Evolutionary conservation across 2,113 vertebrate genomes (phyloP).

Genomic region (Gasterosteus aculeatus): DNA sequence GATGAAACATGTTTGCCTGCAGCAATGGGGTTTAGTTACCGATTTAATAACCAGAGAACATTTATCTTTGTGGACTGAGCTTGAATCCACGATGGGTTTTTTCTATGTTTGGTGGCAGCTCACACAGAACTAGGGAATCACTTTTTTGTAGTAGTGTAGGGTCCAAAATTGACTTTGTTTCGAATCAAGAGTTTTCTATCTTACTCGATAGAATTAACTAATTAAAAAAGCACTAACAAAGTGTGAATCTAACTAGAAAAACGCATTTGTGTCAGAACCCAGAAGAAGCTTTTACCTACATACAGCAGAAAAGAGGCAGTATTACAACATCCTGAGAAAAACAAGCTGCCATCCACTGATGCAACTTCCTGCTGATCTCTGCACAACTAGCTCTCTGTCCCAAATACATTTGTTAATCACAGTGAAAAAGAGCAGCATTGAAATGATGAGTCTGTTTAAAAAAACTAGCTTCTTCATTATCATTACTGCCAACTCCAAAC

Average conservation of each 20-base stretch:
- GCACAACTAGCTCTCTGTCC: conserved; percentile 27
- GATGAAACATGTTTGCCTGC: conserved; percentile 21
- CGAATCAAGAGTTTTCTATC: neutral
- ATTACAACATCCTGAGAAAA: conserved; percentile 43
- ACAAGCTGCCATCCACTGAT: conserved; percentile 34
- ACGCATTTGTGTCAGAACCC: neutral
- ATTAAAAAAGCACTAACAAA: neutral
- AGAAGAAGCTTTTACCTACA: neutral
- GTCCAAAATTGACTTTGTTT: neutral
- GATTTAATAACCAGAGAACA: conserved; percentile 6
- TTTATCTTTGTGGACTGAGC: neutral
- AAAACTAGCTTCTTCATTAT: neutral
- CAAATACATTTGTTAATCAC: neutral
- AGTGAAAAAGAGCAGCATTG: neutral
- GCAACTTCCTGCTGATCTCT: conserved; percentile 56
- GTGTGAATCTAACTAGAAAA: neutral
- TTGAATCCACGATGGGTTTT: neutral
- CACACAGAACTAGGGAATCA: neutral
- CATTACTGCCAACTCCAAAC: neutral
- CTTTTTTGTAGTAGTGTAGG: neutral
- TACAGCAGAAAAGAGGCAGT: conserved; percentile 14
- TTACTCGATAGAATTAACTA: no score
- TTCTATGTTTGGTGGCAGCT: neutral
- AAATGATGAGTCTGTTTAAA: neutral
- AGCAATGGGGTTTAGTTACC: neutral